Evolutionary conservation across 2,113 vertebrate species (phyloP).

Genomic region (Globicephala melas): DNA sequence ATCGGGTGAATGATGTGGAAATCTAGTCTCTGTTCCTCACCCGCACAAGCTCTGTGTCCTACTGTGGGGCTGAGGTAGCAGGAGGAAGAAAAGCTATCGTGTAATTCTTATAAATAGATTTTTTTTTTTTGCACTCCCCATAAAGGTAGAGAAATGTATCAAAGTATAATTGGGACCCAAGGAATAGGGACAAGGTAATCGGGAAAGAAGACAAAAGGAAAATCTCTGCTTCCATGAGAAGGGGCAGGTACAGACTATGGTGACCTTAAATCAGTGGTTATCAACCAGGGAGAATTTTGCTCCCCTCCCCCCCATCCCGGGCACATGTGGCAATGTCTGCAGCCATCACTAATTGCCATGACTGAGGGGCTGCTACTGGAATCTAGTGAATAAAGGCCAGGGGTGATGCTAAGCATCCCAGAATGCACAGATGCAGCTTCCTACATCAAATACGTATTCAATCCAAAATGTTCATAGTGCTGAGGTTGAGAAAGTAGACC

Average conservation of each 20-base stretch:
- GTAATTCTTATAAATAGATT: background rate
- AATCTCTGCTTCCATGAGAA: background rate
- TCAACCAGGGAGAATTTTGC: background rate
- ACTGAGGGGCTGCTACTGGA: background rate
- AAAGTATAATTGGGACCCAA: background rate
- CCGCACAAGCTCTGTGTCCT: background rate
- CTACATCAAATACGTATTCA: background rate
- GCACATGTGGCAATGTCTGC: background rate
- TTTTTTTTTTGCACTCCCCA: background rate
- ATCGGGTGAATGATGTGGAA: background rate
- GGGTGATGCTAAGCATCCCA: rapidly evolving
- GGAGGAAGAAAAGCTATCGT: background rate
- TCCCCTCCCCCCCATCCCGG: too few species aligned
- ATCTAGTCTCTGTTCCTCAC: background rate
- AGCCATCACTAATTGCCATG: background rate
- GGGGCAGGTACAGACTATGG: background rate
- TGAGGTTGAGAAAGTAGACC: background rate
- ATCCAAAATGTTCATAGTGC: background rate
- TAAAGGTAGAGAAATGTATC: background rate
- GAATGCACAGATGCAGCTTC: background rate
- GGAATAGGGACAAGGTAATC: background rate
- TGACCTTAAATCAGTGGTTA: background rate
- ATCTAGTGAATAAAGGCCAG: background rate
- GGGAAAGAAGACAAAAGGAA: background rate
- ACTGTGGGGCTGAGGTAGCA: background rate